Base-by-base conservation (phyloP, 1,140 invertebrate genomes). In the Phymorhynchus buccinoides region DNA sequence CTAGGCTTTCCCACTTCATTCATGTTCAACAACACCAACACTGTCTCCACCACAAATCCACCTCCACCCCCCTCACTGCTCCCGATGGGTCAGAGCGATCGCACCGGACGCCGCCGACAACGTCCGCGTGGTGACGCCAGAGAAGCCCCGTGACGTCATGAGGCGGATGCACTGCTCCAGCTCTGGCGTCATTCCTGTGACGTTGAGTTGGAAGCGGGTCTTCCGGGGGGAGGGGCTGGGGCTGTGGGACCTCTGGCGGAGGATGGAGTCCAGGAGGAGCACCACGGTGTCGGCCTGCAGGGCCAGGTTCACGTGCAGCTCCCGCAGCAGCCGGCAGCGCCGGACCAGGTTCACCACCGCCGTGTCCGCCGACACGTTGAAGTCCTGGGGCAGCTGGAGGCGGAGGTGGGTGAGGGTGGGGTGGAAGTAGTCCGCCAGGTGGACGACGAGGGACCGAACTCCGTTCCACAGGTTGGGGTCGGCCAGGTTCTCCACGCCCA, bases 401-500 rank as follows among this genome's bases (percentile, higher is more conserved):
- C 42, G 73, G 9, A 75, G 35, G 37, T 75, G 39, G 37, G 7
- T 41, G 73, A 75, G 73, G 18, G 73, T 75, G 35, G 6, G 12
- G 37, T 75, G 37, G 73, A 41, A 75, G 37, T 22, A 6, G 18
- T 41, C 73, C 16, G 73, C 35, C 73, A 75, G 35, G 37, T 75
- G 41, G 9, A 75, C 35, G 16, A 75, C 22, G 4, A 75, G 37
- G 18, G 35, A 6, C 14, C 27, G 32, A 27, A 75, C 27, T 12
- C 73, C 27, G 3, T 14, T 9, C 73, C 39, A 37, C 73, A 75
- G 4, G 3, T 30, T 27, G 18, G 6, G 73, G 37, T 75, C 37
- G 12, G 73, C 9, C 73, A 75, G 73, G 37, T 75, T 41, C 37
- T 75, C 73, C 73, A 75, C 73, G 18, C 73, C 73, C 22, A 75